Evolutionary conservation across 2,888 invertebrate species (phyloP).

Genomic region (Carterocephalus palaemon): DNA sequence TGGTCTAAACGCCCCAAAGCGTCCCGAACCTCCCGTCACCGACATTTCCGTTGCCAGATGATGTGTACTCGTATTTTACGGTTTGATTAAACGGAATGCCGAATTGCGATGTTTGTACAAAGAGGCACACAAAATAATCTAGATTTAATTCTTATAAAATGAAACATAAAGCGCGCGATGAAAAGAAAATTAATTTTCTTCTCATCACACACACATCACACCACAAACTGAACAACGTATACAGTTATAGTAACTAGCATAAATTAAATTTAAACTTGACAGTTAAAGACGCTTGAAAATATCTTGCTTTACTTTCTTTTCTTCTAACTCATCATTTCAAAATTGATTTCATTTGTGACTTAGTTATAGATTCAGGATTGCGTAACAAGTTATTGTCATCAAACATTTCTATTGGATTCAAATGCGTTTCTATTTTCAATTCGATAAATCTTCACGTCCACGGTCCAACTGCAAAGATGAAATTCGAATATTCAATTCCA

Average conservation of each 20-base stretch:
- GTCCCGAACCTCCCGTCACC: constrained; percentile 6
- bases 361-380: too few species aligned
- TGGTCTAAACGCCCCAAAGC: constrained; percentile 10
- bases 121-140: too few species aligned
- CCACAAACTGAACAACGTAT: too few species aligned
- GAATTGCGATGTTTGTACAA: constrained; percentile 3
- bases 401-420: constrained; percentile 2
- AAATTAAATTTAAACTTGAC: too few species aligned
- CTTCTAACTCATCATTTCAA: too few species aligned
- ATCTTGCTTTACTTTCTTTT: not conserved
- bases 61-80: constrained; percentile 15
- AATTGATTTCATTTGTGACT: too few species aligned
- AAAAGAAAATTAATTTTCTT: too few species aligned
- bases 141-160: too few species aligned
- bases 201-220: too few species aligned
- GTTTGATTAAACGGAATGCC: constrained; percentile 10
- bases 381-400: not conserved
- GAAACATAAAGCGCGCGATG: too few species aligned
- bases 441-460: constrained; percentile 14
- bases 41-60: not conserved
- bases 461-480: constrained; percentile 3
- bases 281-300: too few species aligned
- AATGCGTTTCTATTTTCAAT: constrained; percentile 5
- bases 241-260: too few species aligned
- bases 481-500: constrained; percentile 14